Percentiles rank a stretch among this genome's conserved stretches.
Conservation (phyloP, 2,797 vertebrate genomes). For the Pipistrellus pipistrellus region DNA sequence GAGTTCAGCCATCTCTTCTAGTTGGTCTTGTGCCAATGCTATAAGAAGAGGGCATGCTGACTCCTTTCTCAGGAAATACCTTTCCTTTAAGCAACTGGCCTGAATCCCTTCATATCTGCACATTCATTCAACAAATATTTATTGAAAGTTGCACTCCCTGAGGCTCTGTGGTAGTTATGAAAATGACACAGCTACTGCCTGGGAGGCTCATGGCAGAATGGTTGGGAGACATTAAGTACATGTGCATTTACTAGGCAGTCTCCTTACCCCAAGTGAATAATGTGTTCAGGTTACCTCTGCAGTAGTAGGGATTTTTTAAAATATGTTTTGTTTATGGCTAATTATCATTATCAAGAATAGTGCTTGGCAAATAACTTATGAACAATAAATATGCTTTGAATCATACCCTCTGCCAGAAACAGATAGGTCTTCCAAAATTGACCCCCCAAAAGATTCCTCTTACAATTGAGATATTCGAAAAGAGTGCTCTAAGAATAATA, state of each 20-base stretch:
- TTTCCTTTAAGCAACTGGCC: background rate
- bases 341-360: conserved; percentile 3
- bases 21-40: background rate
- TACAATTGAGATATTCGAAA: conserved; percentile 44
- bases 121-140: conserved; percentile 5
- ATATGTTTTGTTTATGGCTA: conserved; percentile 6
- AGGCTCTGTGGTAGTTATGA: background rate
- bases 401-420: background rate
- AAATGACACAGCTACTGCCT: background rate
- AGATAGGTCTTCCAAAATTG: conserved; percentile 19
- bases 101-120: background rate
- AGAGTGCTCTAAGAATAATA: conserved; percentile 40
- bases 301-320: background rate
- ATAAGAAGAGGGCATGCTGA: background rate
- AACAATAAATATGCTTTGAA: background rate
- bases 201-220: background rate
- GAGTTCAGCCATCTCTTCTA: background rate
- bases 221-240: background rate
- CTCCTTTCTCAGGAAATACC: background rate
- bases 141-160: background rate
- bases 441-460: background rate
- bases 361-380: background rate
- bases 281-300: background rate
- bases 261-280: background rate
- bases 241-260: background rate